phyloP scores from a whole-genome alignment of 2,797 vertebrate species.

The Adelosebastes latens region DNA sequence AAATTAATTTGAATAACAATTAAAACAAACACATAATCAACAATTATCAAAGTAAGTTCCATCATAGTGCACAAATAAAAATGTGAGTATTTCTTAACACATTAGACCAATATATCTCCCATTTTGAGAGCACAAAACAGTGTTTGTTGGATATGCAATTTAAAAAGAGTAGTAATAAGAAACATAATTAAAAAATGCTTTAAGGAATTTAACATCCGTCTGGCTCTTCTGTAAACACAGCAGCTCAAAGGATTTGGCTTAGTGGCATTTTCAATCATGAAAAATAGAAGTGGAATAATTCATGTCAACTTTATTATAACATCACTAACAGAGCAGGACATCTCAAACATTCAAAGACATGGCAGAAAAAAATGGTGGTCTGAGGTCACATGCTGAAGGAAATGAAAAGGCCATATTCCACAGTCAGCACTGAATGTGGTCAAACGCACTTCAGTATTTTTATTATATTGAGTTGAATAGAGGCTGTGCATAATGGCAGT shows the following conservation, averaged over 20 bases:
- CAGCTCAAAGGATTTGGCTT: not conserved
- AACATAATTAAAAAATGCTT: not conserved
- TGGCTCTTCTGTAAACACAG: not conserved
- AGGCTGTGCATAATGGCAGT: not conserved
- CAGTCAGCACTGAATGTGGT: not conserved
- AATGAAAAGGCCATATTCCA: not conserved
- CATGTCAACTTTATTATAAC: not conserved
- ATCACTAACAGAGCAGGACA: not conserved
- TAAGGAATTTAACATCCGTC: conserved; percentile 2
- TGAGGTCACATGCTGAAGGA: not conserved
- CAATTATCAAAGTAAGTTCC: not conserved
- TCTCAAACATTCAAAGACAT: not conserved
- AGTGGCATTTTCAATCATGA: not conserved
- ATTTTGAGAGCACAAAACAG: not conserved
- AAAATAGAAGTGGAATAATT: not conserved
- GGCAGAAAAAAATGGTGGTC: not conserved
- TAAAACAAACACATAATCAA: not conserved
- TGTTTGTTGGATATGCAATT: not conserved
- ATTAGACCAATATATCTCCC: not conserved
- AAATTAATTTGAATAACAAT: not conserved
- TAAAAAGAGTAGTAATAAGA: not conserved
- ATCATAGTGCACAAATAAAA: not conserved
- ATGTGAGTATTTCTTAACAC: not conserved
- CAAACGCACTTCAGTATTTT: not conserved
- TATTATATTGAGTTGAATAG: not conserved